Evolutionary conservation across 2,113 vertebrate species (phyloP), one percentile per base, ranked within the genome.

Genomic region (Phylloscopus trochiloides): DNA sequence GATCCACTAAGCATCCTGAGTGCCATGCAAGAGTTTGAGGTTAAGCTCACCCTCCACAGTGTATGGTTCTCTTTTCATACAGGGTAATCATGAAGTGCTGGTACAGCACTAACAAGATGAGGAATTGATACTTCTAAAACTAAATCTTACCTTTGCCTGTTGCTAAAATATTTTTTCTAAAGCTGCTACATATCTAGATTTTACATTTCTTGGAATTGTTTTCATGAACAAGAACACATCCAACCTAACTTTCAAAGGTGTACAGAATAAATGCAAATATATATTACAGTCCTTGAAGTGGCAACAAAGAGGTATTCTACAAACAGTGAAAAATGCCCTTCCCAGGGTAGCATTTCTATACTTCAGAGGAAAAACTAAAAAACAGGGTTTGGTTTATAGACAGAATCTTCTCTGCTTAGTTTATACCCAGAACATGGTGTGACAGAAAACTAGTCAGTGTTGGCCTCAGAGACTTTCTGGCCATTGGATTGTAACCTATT

Each of bases 401-500:
- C 26, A 43, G 62, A 59, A 47, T 91, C 16, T 17, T 86, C 13
- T 67, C 15, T 17, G 9, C 3, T 55, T 76, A n/a, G 14, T 67
- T 94, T 70, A 70, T 21, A 59, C 16, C 8, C 21, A 14, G 40
- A 26, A 59, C 16, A 6, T 10, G 10, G 47, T 68, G 14, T 13
- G 45, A 29, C 45, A 3, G 9, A 9, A 74, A 90, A 71, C 3
- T 1, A 0, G 3, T 10, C 47, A 48, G 19, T n/a, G 18, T 58
- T 81, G 61, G 22, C 52, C 52, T 62, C 15, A 14, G 40, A 68
- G 59, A 25, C 16, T 59, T 84, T 36, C 36, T 72, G 55, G 16
- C 15, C 61, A 22, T 11, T 34, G 45, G 19, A 6, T 47, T 1
- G 0, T 14, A 40, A 61, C 25, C 1, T 45, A 7, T 7, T 31